These are phyloP conservation scores for Chaetura pelagica DNA, from an alignment of 2,113 vertebrate species.

Conservation along the genomic window DNA sequence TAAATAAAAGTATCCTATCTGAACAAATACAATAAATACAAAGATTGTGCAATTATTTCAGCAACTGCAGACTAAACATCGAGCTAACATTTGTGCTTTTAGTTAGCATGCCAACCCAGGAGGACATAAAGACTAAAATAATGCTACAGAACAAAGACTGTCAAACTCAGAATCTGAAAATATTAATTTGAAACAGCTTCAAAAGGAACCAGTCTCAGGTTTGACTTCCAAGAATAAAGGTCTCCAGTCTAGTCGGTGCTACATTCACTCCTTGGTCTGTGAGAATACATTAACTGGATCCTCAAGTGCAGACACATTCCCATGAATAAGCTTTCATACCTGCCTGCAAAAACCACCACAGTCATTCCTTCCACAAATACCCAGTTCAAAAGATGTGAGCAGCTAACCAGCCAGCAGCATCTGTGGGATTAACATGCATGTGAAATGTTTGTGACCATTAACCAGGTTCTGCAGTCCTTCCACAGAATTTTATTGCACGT, in stretches of 20 bases:
- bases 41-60: neutral
- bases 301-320: neutral
- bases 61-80: neutral
- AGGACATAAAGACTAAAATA: neutral
- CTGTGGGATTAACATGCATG: neutral
- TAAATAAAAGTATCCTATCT: neutral
- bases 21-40: neutral
- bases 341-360: neutral
- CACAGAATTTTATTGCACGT: neutral
- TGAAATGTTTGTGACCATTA: neutral
- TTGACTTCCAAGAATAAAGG: neutral
- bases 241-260: neutral
- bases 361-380: neutral
- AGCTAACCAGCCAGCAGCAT: neutral
- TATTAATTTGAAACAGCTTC: neutral
- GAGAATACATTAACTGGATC: neutral
- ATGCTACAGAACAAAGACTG: neutral
- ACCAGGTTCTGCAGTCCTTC: neutral
- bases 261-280: neutral
- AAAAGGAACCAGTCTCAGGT: neutral
- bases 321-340: neutral
- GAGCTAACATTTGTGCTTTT: neutral
- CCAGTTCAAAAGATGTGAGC: neutral
- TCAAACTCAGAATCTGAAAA: neutral
- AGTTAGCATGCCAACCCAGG: neutral